Evolutionary conservation across 2,797 vertebrate species (phyloP).

Genomic region (Allobates femoralis): DNA sequence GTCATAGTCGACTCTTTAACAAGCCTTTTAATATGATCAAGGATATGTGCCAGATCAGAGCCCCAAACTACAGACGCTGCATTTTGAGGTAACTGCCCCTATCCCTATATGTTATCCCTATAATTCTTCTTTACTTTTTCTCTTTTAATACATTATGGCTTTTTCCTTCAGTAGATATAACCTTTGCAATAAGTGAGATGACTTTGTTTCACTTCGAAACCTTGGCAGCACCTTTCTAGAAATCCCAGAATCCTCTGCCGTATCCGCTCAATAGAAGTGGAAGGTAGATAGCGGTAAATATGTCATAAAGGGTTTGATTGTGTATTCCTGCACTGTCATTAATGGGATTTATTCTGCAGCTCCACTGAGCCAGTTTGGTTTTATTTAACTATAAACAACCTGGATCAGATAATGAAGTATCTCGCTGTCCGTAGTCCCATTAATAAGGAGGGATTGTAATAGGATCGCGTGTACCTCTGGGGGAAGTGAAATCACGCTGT

Average conservation of each 20-base stretch:
- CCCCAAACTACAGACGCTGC: no score
- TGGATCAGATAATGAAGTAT: slow-evolving; percentile 63
- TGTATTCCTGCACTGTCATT: slow-evolving; percentile 59
- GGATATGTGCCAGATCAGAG: no score
- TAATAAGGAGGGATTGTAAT: slow-evolving; percentile 63
- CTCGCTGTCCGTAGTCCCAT: slow-evolving; percentile 49
- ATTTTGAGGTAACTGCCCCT: no score
- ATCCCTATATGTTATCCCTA: neutral
- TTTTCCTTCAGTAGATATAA: neutral
- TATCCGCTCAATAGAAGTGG: slow-evolving; percentile 47
- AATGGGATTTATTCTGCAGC: slow-evolving; percentile 56
- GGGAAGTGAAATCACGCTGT: slow-evolving; percentile 55
- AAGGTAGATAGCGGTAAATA: slow-evolving; percentile 58
- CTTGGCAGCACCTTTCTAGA: slow-evolving; percentile 54
- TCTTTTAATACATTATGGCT: neutral
- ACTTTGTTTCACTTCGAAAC: slow-evolving; percentile 58
- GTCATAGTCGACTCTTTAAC: no score
- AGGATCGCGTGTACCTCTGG: slow-evolving; percentile 51
- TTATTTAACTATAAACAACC: slow-evolving; percentile 63
- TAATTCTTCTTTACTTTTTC: neutral
- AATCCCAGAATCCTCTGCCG: slow-evolving; percentile 52
- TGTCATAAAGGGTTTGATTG: slow-evolving; percentile 60
- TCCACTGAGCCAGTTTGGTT: slow-evolving; percentile 49
- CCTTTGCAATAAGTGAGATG: slow-evolving; percentile 32
- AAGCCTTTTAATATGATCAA: no score